Evolutionary conservation across 2,888 invertebrate genomes (phyloP).

Genomic region (Drosophila putrida): DNA sequence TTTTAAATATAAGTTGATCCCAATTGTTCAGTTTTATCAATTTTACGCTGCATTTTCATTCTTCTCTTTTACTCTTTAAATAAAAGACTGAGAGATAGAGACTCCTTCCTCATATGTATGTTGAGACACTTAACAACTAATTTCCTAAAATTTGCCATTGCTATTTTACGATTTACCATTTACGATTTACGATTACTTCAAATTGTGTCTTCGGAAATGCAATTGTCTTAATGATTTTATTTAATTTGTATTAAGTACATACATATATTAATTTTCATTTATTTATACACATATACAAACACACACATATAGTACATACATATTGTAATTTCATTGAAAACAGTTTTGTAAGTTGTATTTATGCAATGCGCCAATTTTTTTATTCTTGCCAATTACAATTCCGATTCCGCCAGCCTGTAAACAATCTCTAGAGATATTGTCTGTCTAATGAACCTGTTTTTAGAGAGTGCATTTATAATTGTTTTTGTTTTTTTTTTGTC

Average conservation of each 20-base stretch:
- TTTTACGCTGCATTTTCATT: constrained; percentile 78
- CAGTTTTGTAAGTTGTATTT: constrained; percentile 44
- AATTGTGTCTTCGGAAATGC: constrained; percentile 52
- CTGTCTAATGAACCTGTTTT: constrained; percentile 49
- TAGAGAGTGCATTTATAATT: constrained; percentile 20
- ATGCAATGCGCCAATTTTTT: constrained; percentile 51
- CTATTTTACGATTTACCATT: constrained; percentile 38
- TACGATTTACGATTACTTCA: constrained; percentile 18
- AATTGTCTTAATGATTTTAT: constrained; percentile 44
- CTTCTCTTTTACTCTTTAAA: constrained; percentile 60
- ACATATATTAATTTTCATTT: constrained; percentile 16
- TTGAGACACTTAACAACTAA: constrained; percentile 61
- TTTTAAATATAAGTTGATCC: constrained; percentile 85
- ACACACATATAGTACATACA: constrained; percentile 58
- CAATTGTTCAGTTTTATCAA: constrained; percentile 85
- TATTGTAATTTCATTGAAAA: constrained; percentile 56
- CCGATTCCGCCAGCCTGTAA: constrained; percentile 38
- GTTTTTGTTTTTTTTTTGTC: not conserved
- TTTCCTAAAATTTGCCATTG: constrained; percentile 33
- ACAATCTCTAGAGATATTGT: constrained; percentile 61
- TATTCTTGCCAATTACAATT: constrained; percentile 44
- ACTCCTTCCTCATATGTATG: constrained; percentile 6
- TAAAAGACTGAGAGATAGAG: constrained; percentile 56
- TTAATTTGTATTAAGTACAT: constrained; percentile 25
- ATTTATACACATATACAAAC: constrained; percentile 84